Conservation (phyloP, 1,140 invertebrate species). For the Araneus ventricosus region DNA sequence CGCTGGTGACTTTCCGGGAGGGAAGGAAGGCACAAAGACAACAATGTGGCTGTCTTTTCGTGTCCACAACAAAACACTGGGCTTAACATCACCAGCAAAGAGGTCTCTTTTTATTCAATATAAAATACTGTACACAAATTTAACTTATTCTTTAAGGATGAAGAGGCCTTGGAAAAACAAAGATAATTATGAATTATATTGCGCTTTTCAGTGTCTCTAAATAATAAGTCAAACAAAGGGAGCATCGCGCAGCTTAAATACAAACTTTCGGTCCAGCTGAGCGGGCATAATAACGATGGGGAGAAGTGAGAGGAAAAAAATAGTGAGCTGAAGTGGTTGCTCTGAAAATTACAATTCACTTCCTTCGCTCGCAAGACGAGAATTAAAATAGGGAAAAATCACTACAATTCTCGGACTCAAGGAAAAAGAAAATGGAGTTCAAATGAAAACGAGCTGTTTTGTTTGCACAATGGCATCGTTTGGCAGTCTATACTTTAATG, state of each 20-base stretch:
- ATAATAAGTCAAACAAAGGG: conserved; percentile 72
- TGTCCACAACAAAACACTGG: conserved; percentile 44
- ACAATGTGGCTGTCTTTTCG: conserved; percentile 49
- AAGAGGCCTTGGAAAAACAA: conserved; percentile 59
- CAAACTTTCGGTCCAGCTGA: conserved; percentile 62
- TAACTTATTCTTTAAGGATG: conserved; percentile 63
- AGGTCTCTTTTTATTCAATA: conserved; percentile 47
- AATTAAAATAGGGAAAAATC: conserved; percentile 35
- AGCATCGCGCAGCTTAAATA: conserved; percentile 50
- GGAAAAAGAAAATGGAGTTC: conserved; percentile 20
- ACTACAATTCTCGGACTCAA: conserved; percentile 28
- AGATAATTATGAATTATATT: conserved; percentile 74
- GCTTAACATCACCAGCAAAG: conserved; percentile 27
- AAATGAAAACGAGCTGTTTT: conserved; percentile 18
- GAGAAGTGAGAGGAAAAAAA: conserved; percentile 30
- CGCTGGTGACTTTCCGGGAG: conserved; percentile 28
- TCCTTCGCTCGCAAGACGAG: background rate
- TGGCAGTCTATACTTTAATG: background rate
- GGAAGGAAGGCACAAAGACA: background rate
- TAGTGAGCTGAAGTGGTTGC: conserved; percentile 9
- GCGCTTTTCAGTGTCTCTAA: conserved; percentile 67
- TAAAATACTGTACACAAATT: conserved; percentile 65
- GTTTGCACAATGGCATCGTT: background rate
- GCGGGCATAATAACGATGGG: conserved; percentile 18
- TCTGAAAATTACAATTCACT: conserved; percentile 57